phyloP scores from a whole-genome alignment of 2,113 vertebrate species.

The Malurus cyaneus region DNA sequence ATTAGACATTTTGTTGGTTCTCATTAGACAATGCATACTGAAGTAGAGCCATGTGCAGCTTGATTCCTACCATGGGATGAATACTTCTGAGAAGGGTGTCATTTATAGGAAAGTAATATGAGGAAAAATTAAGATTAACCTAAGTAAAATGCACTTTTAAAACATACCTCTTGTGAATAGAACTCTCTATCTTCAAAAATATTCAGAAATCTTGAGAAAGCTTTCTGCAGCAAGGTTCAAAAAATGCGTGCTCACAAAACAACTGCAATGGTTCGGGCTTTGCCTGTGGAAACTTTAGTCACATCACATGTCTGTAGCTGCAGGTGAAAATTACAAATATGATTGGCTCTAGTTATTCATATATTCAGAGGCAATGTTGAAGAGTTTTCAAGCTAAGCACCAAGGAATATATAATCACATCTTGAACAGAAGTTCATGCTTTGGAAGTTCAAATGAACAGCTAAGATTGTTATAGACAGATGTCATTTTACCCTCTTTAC shows the following conservation, averaged over 20 bases:
- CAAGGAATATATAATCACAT: not conserved
- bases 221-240: not conserved
- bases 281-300: not conserved
- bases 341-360: not conserved
- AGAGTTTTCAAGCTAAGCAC: not conserved
- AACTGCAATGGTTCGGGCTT: not conserved
- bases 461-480: not conserved
- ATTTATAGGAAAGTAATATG: not conserved
- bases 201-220: not conserved
- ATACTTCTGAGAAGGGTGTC: not conserved
- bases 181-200: not conserved
- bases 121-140: not conserved
- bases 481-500: not conserved
- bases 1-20: not conserved
- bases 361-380: not conserved
- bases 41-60: not conserved
- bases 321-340: not conserved
- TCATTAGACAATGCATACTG: not conserved
- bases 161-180: not conserved
- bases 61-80: not conserved
- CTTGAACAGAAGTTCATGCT: not conserved
- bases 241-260: not conserved
- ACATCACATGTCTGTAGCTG: not conserved
- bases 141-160: not conserved
- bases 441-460: not conserved